Percentiles rank a stretch among this genome's conserved stretches.
These are phyloP conservation scores for Orchestia grillus DNA, from an alignment of 1,140 invertebrate genomes.

Conservation along the genomic window DNA sequence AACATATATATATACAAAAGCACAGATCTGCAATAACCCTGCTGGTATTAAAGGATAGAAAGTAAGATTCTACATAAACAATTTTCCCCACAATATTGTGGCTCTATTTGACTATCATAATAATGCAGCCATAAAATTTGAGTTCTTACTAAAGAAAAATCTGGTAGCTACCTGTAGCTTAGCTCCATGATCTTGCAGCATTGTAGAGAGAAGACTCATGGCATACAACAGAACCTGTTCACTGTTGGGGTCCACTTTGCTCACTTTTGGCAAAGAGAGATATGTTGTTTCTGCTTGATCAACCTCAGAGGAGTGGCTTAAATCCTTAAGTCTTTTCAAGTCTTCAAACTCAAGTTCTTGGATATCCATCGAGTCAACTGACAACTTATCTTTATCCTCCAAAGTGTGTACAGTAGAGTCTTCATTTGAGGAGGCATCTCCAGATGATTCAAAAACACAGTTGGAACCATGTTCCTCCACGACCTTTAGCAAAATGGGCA, in stretches of 20 bases:
- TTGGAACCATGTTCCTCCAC: background rate
- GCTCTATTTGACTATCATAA: no score
- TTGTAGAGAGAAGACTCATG: background rate
- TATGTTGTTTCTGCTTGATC: background rate
- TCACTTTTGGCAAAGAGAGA: background rate
- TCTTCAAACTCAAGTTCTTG: constrained; percentile 35
- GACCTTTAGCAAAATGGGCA: background rate
- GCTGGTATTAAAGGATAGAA: no score
- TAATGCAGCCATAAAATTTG: background rate
- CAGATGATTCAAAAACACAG: background rate
- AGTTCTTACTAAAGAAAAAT: background rate
- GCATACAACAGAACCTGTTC: background rate
- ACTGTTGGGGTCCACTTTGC: background rate
- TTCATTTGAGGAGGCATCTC: background rate
- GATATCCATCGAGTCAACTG: background rate
- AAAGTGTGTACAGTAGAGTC: background rate
- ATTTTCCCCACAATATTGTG: no score
- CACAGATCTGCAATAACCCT: background rate
- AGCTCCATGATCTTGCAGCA: constrained; percentile 7
- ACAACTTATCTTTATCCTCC: background rate
- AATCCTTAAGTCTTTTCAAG: background rate
- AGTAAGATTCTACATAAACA: no score
- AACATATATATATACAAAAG: background rate
- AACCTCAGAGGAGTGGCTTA: background rate
- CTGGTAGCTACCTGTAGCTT: background rate